A percentile compares a stretch with the other conserved stretches of the same genome.
Conservation (phyloP, 37 sponge, comb jelly and placozoan species). For the Dysidea cf. avara region DNA sequence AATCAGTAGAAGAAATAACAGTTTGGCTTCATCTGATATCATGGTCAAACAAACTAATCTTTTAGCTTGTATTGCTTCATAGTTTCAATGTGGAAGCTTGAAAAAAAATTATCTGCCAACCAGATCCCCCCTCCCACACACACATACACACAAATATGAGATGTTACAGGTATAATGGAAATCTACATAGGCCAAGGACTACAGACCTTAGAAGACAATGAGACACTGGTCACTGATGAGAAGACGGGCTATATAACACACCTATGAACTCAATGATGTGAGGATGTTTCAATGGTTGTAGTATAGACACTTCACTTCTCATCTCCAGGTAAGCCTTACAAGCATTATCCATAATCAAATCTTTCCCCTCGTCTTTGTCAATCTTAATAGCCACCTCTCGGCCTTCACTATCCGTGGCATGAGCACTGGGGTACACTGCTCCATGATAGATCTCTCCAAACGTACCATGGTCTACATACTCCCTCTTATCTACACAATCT, state of each 20-base stretch:
- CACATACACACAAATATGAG: no score
- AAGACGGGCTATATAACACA: no score
- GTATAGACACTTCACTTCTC: conserved; percentile 63
- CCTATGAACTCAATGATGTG: conserved; percentile 77
- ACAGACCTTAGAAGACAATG: no score
- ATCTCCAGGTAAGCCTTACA: conserved; percentile 60
- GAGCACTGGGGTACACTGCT: conserved; percentile 44
- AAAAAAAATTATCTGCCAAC: no score
- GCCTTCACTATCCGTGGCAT: conserved; percentile 76
- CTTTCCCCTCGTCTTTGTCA: conserved; percentile 39
- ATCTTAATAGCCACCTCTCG: conserved; percentile 82
- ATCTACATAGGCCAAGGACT: no score
- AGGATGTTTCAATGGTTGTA: conserved; percentile 60
- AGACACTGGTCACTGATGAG: not conserved
- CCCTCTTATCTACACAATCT: conserved; percentile 50
- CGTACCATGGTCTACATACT: conserved; percentile 65
- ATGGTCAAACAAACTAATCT: no score
- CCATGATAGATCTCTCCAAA: conserved; percentile 90
- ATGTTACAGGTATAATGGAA: no score
- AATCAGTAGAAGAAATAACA: not conserved
- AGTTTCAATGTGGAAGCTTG: no score
- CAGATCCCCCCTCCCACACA: no score
- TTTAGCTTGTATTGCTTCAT: no score
- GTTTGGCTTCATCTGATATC: no score
- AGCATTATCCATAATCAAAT: conserved; percentile 30